These are phyloP conservation scores for Rhizoglyphus robini DNA, from an alignment of 1,140 invertebrate species.

Conservation along the genomic window DNA sequence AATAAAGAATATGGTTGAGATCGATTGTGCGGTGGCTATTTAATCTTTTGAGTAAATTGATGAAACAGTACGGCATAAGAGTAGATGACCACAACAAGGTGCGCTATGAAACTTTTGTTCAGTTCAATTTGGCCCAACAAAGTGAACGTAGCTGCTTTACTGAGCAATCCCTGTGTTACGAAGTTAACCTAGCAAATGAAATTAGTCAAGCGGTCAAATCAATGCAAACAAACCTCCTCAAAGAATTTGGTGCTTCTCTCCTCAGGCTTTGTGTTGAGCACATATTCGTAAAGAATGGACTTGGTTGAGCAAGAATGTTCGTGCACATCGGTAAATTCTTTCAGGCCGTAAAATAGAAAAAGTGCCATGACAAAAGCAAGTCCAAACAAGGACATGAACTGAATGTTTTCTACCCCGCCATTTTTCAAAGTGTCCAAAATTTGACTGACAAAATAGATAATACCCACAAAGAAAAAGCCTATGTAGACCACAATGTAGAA, in stretches of 20 bases:
- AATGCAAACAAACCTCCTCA: constrained; percentile 8
- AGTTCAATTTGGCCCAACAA: constrained; percentile 13
- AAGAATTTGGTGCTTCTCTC: constrained; percentile 10
- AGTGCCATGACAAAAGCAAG: neutral
- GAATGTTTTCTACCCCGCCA: neutral
- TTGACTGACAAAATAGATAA: neutral
- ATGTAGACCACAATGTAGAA: neutral
- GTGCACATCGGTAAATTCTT: constrained; percentile 3
- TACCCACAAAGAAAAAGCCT: constrained; percentile 10
- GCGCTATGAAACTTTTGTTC: constrained; percentile 6
- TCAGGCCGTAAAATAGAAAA: constrained; percentile 7
- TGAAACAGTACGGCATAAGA: constrained; percentile 13
- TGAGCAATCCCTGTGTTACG: constrained; percentile 1
- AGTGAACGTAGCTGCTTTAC: neutral
- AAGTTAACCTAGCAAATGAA: constrained; percentile 8
- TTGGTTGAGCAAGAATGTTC: constrained; percentile 4
- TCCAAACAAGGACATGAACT: neutral
- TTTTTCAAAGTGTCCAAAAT: neutral
- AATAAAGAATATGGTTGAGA: neutral
- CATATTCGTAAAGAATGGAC: constrained; percentile 12
- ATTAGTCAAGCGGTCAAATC: neutral
- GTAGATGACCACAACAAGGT: constrained; percentile 10
- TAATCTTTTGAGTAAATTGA: constrained; percentile 2
- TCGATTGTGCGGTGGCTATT: neutral
- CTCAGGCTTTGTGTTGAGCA: constrained; percentile 1